These are phyloP conservation scores for Calypte anna DNA, from an alignment of 2,113 vertebrate species.

Conservation along the genomic window DNA sequence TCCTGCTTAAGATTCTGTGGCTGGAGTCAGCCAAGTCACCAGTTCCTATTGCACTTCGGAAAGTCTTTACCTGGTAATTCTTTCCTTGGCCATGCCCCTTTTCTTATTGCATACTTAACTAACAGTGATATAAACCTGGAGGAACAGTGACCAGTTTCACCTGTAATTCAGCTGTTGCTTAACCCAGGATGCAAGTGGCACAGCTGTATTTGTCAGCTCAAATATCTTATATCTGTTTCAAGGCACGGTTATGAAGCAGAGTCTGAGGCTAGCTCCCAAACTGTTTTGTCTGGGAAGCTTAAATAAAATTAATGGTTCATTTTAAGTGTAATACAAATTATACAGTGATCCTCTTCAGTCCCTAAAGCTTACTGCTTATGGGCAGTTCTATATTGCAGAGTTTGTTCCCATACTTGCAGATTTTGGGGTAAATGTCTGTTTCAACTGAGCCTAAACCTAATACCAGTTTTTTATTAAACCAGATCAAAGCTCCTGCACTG, in stretches of 20 bases:
- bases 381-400: neutral
- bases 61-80: neutral
- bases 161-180: neutral
- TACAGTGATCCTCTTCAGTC: neutral
- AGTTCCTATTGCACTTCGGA: neutral
- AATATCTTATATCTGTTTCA: neutral
- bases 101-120: neutral
- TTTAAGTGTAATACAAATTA: neutral
- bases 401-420: neutral
- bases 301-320: neutral
- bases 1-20: neutral
- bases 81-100: neutral
- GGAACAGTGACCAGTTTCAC: neutral
- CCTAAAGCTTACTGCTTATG: neutral
- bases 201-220: neutral
- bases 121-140: neutral
- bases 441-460: neutral
- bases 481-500: neutral
- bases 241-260: neutral
- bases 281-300: neutral
- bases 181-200: neutral
- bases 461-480: neutral
- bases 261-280: neutral
- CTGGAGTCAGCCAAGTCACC: neutral
- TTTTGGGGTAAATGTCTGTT: neutral